A percentile compares a stretch with the other conserved stretches of the same genome.
Evolutionary conservation across 2,797 vertebrate species (phyloP).

Genomic region (Tenualosa ilisha): DNA sequence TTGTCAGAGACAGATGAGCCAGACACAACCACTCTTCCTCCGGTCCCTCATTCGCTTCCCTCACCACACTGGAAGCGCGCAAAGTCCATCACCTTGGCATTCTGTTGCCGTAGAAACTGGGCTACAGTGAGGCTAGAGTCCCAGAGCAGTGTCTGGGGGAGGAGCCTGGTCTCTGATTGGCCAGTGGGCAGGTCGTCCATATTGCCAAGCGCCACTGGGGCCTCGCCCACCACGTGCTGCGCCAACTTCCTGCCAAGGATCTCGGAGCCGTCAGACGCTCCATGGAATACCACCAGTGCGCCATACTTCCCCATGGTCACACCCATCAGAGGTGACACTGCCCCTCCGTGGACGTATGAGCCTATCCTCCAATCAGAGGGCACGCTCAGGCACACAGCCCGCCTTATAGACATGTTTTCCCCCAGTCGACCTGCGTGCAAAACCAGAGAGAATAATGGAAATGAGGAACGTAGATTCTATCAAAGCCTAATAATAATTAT

Average conservation of each 20-base stretch:
- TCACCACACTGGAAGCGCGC: constrained; percentile 88
- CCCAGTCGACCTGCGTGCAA: constrained; percentile 80
- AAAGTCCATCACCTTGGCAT: constrained; percentile 83
- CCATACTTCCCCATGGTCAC: constrained; percentile 85
- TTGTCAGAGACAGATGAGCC: background rate
- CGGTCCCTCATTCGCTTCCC: background rate
- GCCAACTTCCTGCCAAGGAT: constrained; percentile 81
- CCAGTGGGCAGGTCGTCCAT: constrained; percentile 81
- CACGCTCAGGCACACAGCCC: constrained; percentile 78
- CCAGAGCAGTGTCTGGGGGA: constrained; percentile 83
- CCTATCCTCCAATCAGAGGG: constrained; percentile 81
- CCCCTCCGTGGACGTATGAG: constrained; percentile 81
- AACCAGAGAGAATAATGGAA: background rate
- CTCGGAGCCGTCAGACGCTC: constrained; percentile 67
- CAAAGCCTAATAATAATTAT: no score
- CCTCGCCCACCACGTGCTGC: constrained; percentile 90
- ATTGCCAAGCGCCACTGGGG: constrained; percentile 81
- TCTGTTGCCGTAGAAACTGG: constrained; percentile 77
- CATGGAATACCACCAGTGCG: constrained; percentile 81
- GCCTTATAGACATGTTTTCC: constrained; percentile 84
- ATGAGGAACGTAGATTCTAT: no score
- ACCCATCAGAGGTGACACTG: constrained; percentile 56
- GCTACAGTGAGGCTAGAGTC: constrained; percentile 84
- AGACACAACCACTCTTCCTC: background rate
- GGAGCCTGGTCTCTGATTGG: constrained; percentile 82